phyloP scores from a whole-genome alignment of 1,140 invertebrate species.

The Teleogryllus occipitalis region DNA sequence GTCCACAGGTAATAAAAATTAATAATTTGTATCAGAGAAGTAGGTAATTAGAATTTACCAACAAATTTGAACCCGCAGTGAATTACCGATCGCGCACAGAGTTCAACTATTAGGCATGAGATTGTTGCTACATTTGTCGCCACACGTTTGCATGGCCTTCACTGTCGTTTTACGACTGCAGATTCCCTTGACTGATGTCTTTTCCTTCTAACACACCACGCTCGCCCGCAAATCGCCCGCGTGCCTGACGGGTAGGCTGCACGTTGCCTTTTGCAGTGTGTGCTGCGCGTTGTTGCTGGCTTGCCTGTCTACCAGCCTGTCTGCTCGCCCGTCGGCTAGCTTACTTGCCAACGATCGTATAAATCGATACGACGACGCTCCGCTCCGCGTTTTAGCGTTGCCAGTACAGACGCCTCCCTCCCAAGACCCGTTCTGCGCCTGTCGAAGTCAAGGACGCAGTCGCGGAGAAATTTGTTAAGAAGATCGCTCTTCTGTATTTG shows the following conservation, averaged over 20 bases:
- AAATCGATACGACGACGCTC: constrained; percentile 3
- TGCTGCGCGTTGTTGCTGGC: background rate
- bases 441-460: no score
- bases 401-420: background rate
- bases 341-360: background rate
- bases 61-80: background rate
- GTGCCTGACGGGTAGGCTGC: background rate
- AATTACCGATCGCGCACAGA: background rate
- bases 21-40: no score
- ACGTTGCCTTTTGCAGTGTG: background rate
- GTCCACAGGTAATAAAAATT: background rate
- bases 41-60: no score
- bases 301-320: background rate
- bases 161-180: background rate
- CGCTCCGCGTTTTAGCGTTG: background rate
- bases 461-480: no score
- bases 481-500: no score
- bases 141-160: background rate
- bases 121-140: background rate
- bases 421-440: background rate
- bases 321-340: no score
- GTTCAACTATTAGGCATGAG: background rate
- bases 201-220: no score
- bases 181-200: background rate
- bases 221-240: no score